Evolutionary conservation across 2,888 invertebrate species (phyloP).

Genomic region (Eupithecia dodoneata): DNA sequence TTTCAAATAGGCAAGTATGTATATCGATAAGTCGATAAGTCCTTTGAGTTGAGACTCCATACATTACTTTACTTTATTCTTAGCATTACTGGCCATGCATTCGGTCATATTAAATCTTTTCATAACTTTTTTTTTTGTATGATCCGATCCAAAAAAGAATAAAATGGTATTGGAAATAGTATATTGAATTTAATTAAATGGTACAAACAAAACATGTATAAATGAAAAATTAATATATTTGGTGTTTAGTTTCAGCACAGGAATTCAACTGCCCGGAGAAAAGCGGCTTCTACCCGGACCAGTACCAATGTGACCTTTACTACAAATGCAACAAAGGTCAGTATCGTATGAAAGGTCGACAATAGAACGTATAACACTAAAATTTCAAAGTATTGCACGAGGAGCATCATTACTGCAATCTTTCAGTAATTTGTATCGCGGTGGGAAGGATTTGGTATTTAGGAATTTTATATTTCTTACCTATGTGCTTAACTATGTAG

Average conservation of each 20-base stretch:
- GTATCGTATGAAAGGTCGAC: constrained; percentile 66
- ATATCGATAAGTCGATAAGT: no score
- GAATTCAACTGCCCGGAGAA: constrained; percentile 88
- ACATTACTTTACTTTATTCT: no score
- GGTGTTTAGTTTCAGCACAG: constrained; percentile 74
- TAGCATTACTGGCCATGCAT: no score
- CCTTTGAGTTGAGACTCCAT: no score
- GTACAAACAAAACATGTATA: background rate
- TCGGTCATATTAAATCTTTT: no score
- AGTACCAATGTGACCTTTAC: constrained; percentile 91
- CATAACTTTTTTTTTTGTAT: no score
- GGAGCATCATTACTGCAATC: constrained; percentile 11
- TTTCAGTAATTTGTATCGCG: constrained; percentile 18
- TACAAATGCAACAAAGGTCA: constrained; percentile 88
- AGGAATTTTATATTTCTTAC: background rate
- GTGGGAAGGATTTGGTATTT: constrained; percentile 20
- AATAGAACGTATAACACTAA: constrained; percentile 27
- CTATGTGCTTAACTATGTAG: background rate
- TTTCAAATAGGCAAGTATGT: no score
- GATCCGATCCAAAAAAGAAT: no score
- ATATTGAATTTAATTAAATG: background rate
- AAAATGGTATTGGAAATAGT: background rate
- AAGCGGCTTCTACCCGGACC: constrained; percentile 90
- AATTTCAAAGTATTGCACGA: constrained; percentile 25
- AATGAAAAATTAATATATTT: background rate